Evolutionary conservation across 2,888 invertebrate genomes (phyloP).

Genomic region (Macaria liturata): DNA sequence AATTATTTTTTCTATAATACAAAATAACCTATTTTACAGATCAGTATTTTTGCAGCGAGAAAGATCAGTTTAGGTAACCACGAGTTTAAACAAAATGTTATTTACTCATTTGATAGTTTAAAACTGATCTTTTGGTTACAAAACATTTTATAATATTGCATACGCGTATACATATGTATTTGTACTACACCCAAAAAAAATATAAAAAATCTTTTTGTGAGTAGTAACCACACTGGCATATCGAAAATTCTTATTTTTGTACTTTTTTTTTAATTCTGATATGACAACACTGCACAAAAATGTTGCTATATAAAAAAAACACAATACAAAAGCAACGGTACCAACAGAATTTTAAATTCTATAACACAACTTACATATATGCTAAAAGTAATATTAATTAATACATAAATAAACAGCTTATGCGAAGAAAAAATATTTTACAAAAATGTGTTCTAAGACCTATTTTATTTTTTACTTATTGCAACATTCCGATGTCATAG

Average conservation of each 20-base stretch:
- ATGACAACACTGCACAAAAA: constrained; percentile 31
- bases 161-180: constrained; percentile 12
- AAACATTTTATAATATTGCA: not conserved
- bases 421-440: constrained; percentile 56
- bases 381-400: constrained; percentile 35
- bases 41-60: constrained; percentile 23
- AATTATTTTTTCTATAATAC: constrained; percentile 25
- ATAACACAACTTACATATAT: constrained; percentile 39
- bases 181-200: constrained; percentile 15
- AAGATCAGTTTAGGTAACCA: constrained; percentile 29
- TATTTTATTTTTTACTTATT: constrained; percentile 60
- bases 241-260: constrained; percentile 34
- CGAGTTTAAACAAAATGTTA: too few species aligned
- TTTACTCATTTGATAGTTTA: constrained; percentile 5
- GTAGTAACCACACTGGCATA: constrained; percentile 25
- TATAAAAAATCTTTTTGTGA: constrained; percentile 26
- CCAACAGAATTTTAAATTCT: constrained; percentile 44
- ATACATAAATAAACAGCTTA: constrained; percentile 54
- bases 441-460: constrained; percentile 48
- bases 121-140: constrained; percentile 32
- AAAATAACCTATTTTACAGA: constrained; percentile 32
- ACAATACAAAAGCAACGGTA: constrained; percentile 32
- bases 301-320: constrained; percentile 30
- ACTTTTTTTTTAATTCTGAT: constrained; percentile 37
- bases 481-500: constrained; percentile 64